Conservation (phyloP, 2,888 invertebrate species). For the Lithosia quadra region DNA sequence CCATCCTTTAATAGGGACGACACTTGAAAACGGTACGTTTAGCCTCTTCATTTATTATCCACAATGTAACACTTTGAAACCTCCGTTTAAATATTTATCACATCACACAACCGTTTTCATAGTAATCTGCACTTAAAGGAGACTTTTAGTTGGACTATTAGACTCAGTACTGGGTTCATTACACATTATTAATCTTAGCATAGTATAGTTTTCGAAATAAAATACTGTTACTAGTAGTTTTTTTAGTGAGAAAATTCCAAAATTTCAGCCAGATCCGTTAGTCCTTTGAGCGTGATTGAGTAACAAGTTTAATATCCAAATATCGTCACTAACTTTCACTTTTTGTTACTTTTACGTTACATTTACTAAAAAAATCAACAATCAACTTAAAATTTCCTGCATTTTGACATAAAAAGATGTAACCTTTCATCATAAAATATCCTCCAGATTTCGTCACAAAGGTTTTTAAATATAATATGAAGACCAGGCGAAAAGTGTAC, state of each 20-base stretch:
- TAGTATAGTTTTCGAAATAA: neutral
- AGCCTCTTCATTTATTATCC: constrained; percentile 42
- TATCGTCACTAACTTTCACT: too few relatives aligned
- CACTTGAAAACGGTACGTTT: constrained; percentile 31
- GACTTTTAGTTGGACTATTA: neutral
- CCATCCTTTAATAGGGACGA: constrained; percentile 15
- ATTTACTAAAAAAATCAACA: neutral
- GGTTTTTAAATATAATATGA: constrained; percentile 28
- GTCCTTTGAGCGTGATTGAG: too few relatives aligned
- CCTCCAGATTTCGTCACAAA: constrained; percentile 11
- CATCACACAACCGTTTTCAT: constrained; percentile 9
- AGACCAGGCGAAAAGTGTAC: constrained; percentile 16
- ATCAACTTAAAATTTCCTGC: neutral
- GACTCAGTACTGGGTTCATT: neutral
- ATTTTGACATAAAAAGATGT: neutral
- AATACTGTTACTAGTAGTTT: neutral
- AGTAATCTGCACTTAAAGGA: constrained; percentile 7
- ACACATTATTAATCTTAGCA: neutral
- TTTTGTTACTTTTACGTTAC: too few relatives aligned
- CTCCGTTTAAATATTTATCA: constrained; percentile 36
- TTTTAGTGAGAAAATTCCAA: too few relatives aligned
- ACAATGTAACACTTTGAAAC: constrained; percentile 34
- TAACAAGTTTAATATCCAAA: too few relatives aligned
- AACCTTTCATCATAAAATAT: constrained; percentile 1
- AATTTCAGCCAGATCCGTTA: too few relatives aligned